Base-by-base conservation (phyloP, 2,797 vertebrate species). In the Pseudochromis fuscus region DNA sequence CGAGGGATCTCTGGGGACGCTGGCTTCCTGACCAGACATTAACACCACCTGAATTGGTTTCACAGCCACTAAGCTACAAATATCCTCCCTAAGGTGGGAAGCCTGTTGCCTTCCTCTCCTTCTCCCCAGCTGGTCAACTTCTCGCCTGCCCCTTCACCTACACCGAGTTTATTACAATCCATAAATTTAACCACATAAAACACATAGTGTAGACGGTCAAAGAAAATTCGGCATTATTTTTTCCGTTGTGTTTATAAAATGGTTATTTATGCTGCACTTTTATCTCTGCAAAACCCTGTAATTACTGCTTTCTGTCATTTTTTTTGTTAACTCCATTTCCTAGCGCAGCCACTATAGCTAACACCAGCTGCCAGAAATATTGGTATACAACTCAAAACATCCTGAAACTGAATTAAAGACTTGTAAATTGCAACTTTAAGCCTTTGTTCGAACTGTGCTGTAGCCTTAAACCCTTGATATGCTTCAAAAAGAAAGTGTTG, bases 11-110 rank as follows among this genome's bases (percentile, higher is more conserved):
- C 51, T 7, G 52, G 9, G 6, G 60, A 51, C 9, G 58, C 28
- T 28, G 40, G 45, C 74, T 45, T 33, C 21, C 53, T 64, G 67
- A 75, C 50, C 37, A 37, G 21, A 16, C 50, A 24, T 55, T 46
- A 24, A 60, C 58, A 45, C 40, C 16, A 38, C 13, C 35, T 4
- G 44, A 57, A 55, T 11, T 28, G 23, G 46, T 55, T 67, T 67
- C 50, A 23, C 8, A 24, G 19, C 18, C 23, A 21, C 18, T 18
- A 31, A 67, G 66, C 23, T n/a, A 0, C 30, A 33, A 45, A 31
- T 35, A 25, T 46, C 33, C 27, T 58, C 51, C 64, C 51, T 15
- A 13, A 60, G 58, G 31, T 33, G 7, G 58, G 12, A 3, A 42
- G 40, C 2, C 10, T 40, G 6, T n/a, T 18, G 1, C 40, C 40